Evolutionary conservation across 2,113 vertebrate species (phyloP), one percentile per base, ranked within the genome.

Genomic region (Urocynchramus pylzowi): DNA sequence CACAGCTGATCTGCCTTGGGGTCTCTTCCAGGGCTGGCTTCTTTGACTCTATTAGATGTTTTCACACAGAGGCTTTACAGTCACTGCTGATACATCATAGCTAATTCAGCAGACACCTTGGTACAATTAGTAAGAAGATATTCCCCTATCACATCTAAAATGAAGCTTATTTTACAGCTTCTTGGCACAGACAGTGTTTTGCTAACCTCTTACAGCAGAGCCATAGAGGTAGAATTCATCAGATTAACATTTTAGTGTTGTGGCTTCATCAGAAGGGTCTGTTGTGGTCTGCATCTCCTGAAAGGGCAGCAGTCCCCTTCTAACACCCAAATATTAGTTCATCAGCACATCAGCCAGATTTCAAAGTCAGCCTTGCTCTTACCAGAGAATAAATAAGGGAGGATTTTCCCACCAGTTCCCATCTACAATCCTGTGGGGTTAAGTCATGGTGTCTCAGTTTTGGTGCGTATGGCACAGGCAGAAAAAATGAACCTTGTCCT

Each of bases 61-160:
- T 96, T 97, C 86, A 89, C 78, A 80, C 69, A 65, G 80, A 87
- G 76, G 68, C 88, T 94, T 90, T 89, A 69, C 33, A 83, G 74
- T 27, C 63, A 67, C 70, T 93, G 78, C 67, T 91, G 87, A 89
- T 93, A 73, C 35, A 86, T 94, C 65, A 5, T 53, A 82, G 86
- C 92, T 95, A 94, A 82, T 93, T 84, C 80, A 91, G 77, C 81
- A 93, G 89, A 76, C 92, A 92, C 90, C 92, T 96, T 94, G 85
- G 93, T 96, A 79, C 87, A 90, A 93, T 95, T 97, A 95, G 96
- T 93, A 96, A 97, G 88, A 60, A 95, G 94, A 96, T 96, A 97
- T 73, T 93, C 95, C 91, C 92, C 54, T 96, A 88, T 94, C 70
- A 0, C 70, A 89, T 92, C 88, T 93, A 89, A 95, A 97, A 95